These are phyloP conservation scores for Salmo trutta DNA, from an alignment of 2,797 vertebrate species.

Conservation along the genomic window DNA sequence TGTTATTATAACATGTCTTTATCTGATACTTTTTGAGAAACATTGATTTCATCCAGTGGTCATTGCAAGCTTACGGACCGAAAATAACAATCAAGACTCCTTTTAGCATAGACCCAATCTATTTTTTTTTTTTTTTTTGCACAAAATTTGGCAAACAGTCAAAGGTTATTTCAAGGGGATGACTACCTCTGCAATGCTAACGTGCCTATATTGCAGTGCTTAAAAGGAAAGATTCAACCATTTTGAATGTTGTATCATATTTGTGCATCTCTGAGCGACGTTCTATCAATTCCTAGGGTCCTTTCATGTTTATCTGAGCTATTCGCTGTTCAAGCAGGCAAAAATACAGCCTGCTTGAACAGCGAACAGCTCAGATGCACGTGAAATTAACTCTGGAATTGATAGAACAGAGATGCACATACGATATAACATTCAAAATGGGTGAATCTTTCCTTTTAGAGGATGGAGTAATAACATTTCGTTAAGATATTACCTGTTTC, in stretches of 20 bases:
- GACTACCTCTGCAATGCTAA: neutral
- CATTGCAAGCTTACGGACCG: neutral
- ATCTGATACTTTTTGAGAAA: neutral
- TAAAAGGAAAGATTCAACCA: neutral
- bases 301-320: no score
- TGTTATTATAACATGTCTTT: neutral
- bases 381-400: no score
- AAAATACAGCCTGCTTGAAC: no score
- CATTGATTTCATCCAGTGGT: neutral
- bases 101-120: conserved; percentile 21
- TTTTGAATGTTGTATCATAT: no score
- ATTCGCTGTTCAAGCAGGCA: no score
- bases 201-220: neutral
- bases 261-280: no score
- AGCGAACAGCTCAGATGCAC: no score
- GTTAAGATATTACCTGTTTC: neutral
- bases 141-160: conserved; percentile 32
- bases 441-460: no score
- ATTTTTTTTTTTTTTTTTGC: no score
- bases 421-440: no score
- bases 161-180: conserved; percentile 14
- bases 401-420: no score
- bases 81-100: neutral
- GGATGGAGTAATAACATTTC: neutral
- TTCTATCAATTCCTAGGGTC: no score